Evolutionary conservation across 2,113 vertebrate species (phyloP).

Genomic region (Sturnira hondurensis): DNA sequence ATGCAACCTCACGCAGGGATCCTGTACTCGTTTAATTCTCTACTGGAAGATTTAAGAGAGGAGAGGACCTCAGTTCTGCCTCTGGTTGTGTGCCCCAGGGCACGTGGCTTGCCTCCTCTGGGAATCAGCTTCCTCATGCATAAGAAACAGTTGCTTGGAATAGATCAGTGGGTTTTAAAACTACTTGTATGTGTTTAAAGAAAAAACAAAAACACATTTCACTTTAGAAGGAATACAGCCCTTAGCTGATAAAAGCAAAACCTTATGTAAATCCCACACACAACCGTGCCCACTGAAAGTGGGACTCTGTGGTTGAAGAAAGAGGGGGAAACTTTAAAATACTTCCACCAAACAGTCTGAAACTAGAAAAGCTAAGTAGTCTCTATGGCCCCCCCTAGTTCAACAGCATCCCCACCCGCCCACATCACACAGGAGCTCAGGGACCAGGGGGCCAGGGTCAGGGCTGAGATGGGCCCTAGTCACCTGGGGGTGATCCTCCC

Average conservation of each 20-base stretch:
- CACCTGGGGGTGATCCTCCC: background rate
- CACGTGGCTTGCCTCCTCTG: background rate
- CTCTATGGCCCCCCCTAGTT: background rate
- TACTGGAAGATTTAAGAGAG: background rate
- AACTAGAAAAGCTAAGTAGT: background rate
- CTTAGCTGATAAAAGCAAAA: background rate
- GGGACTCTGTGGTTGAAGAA: constrained; percentile 8
- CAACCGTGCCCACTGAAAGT: background rate
- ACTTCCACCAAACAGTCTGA: background rate
- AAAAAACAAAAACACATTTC: background rate
- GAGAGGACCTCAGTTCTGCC: background rate
- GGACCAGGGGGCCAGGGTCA: background rate
- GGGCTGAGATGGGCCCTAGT: background rate
- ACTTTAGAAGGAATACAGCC: background rate
- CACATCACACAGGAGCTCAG: background rate
- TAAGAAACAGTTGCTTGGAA: background rate
- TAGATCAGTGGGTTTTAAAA: background rate
- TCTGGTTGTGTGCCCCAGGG: background rate
- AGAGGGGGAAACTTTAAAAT: background rate
- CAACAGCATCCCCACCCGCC: background rate
- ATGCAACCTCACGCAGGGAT: background rate
- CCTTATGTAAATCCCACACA: background rate
- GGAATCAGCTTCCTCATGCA: background rate
- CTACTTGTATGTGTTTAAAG: background rate
- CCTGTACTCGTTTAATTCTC: background rate